Conservation (phyloP, 1,140 invertebrate species). For the Drosophila novamexicana region DNA sequence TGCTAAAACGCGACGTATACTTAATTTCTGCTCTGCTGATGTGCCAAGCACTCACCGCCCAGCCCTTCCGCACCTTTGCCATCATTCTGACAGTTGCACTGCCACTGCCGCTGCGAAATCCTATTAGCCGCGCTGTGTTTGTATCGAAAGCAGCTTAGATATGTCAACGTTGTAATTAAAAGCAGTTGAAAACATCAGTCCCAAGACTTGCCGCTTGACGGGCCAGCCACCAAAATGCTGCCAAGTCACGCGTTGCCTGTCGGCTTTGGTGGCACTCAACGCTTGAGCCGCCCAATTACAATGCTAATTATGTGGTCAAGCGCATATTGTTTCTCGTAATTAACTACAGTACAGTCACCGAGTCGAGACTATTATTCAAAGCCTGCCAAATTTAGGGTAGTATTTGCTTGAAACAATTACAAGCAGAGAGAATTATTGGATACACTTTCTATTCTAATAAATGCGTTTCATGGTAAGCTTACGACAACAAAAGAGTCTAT, state of each 20-base stretch:
- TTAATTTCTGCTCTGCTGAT: slow-evolving; percentile 49
- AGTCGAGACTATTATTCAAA: slow-evolving; percentile 2
- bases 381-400: slow-evolving; percentile 9
- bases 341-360: slow-evolving; percentile 21
- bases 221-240: slow-evolving; percentile 52
- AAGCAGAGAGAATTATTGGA: too few species aligned
- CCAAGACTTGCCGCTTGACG: slow-evolving; percentile 22
- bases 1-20: slow-evolving; percentile 51
- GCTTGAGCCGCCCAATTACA: slow-evolving; percentile 62
- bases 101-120: slow-evolving; percentile 60
- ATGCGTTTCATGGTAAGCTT: too few species aligned
- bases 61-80: not conserved
- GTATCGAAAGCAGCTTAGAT: slow-evolving; percentile 79
- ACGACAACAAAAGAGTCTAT: too few species aligned
- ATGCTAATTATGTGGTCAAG: slow-evolving; percentile 69
- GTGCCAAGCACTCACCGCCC: not conserved
- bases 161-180: slow-evolving; percentile 81
- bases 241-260: slow-evolving; percentile 73
- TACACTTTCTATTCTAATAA: too few species aligned
- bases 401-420: not conserved
- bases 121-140: slow-evolving; percentile 69
- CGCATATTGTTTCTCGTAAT: slow-evolving; percentile 37
- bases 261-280: slow-evolving; percentile 50
- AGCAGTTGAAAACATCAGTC: slow-evolving; percentile 75
- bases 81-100: slow-evolving; percentile 45